Evolutionary conservation across 2,113 vertebrate species (phyloP).

Genomic region (Rostratula benghalensis): DNA sequence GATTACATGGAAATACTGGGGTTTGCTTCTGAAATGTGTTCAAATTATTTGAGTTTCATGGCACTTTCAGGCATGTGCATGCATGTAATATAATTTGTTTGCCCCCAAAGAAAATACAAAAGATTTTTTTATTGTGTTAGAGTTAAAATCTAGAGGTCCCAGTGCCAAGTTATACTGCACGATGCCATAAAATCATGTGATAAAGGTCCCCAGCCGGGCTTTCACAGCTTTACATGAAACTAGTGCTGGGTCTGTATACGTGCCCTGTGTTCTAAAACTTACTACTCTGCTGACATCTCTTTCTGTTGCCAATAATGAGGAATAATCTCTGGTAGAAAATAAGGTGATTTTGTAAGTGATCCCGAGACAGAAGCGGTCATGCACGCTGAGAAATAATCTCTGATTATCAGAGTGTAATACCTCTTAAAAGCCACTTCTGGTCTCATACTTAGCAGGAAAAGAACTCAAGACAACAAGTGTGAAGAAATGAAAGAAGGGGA

Average conservation of each 20-base stretch:
- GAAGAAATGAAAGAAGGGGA: background rate
- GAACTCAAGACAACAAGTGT: background rate
- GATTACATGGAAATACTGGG: background rate
- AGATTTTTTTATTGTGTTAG: background rate
- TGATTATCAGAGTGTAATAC: background rate
- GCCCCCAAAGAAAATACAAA: background rate
- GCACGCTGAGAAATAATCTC: background rate
- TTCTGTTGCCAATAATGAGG: background rate
- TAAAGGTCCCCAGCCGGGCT: background rate
- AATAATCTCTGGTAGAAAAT: background rate
- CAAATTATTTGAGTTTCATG: background rate
- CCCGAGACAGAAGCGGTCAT: background rate
- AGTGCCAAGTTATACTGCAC: background rate
- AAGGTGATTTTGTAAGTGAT: background rate
- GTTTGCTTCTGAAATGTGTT: background rate
- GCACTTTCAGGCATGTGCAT: background rate
- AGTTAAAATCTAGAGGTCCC: background rate
- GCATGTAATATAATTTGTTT: background rate
- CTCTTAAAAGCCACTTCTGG: background rate
- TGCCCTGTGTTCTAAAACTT: background rate
- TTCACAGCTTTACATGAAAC: background rate
- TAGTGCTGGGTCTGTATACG: background rate
- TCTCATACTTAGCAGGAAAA: background rate
- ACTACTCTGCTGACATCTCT: background rate
- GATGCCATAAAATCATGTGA: fast-evolving